phyloP scores from a whole-genome alignment of 2,888 invertebrate species.

The Platycheirus rosarum region DNA sequence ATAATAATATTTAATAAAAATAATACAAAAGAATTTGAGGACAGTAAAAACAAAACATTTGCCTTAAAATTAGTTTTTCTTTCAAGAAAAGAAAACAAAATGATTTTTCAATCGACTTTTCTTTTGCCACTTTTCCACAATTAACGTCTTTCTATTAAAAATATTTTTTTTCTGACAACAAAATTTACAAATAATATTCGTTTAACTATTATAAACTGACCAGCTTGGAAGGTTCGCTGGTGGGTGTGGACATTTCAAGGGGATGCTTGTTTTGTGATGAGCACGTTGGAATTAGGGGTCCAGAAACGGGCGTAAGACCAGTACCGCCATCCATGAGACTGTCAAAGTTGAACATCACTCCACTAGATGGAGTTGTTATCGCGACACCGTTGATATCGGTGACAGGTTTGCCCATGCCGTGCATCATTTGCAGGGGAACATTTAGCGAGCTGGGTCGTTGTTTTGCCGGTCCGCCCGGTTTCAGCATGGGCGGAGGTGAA shows the following conservation, averaged over 20 bases:
- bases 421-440: constrained; percentile 85
- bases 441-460: constrained; percentile 90
- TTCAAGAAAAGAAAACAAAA: constrained; percentile 1
- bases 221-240: constrained; percentile 89
- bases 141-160: constrained; percentile 35
- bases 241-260: constrained; percentile 88
- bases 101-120: constrained; percentile 31
- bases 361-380: constrained; percentile 94
- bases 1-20: constrained; percentile 77
- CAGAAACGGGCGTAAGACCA: constrained; percentile 93
- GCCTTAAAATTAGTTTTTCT: constrained; percentile 49
- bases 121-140: constrained; percentile 29
- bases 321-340: constrained; percentile 97
- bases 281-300: constrained; percentile 87
- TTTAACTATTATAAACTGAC: constrained; percentile 89
- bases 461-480: constrained; percentile 78
- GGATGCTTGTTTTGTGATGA: constrained; percentile 89
- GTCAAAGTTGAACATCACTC: constrained; percentile 94
- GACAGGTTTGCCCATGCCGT: constrained; percentile 81
- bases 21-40: constrained; percentile 73
- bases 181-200: constrained; percentile 61
- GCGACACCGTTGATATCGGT: constrained; percentile 90
- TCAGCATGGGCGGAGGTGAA: constrained; percentile 76
- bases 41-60: constrained; percentile 58
- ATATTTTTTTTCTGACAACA: constrained; percentile 20